Conservation (phyloP, 2,113 vertebrate genomes). For the Ctenomys sociabilis region DNA sequence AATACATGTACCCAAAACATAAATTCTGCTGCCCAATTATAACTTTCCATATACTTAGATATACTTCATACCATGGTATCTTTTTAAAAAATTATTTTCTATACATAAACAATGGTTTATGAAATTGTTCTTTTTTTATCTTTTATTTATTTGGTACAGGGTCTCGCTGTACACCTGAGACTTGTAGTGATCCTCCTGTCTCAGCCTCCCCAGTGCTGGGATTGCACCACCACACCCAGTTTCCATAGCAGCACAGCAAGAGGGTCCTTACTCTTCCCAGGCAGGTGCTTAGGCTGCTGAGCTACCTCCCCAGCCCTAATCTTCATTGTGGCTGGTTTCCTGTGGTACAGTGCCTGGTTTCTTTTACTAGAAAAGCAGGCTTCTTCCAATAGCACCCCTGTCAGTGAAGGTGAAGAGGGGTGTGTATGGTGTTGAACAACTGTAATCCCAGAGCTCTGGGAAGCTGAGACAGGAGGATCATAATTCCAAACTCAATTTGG, state of each 20-base stretch:
- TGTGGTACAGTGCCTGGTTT: background rate
- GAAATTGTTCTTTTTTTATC: background rate
- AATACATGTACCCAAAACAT: conserved; percentile 26
- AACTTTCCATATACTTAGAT: conserved; percentile 13
- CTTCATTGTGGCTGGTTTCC: conserved; percentile 23
- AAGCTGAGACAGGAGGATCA: background rate
- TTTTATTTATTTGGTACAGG: too few species aligned
- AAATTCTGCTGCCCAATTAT: background rate
- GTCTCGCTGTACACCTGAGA: too few species aligned
- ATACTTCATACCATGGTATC: background rate
- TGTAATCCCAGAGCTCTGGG: background rate
- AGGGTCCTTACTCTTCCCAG: too few species aligned
- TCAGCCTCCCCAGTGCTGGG: too few species aligned
- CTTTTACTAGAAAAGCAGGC: background rate
- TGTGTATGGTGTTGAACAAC: background rate
- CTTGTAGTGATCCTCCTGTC: too few species aligned
- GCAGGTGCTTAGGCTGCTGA: too few species aligned
- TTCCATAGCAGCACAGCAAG: too few species aligned
- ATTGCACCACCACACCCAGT: too few species aligned
- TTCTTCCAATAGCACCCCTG: background rate
- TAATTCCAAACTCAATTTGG: background rate
- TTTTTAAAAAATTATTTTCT: conserved; percentile 18
- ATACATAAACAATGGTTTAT: conserved; percentile 5
- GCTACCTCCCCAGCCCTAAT: background rate
- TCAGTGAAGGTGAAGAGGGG: background rate